These are phyloP conservation scores for Mesorhabditis belari DNA, from an alignment of 2,888 invertebrate genomes.

Conservation along the genomic window DNA sequence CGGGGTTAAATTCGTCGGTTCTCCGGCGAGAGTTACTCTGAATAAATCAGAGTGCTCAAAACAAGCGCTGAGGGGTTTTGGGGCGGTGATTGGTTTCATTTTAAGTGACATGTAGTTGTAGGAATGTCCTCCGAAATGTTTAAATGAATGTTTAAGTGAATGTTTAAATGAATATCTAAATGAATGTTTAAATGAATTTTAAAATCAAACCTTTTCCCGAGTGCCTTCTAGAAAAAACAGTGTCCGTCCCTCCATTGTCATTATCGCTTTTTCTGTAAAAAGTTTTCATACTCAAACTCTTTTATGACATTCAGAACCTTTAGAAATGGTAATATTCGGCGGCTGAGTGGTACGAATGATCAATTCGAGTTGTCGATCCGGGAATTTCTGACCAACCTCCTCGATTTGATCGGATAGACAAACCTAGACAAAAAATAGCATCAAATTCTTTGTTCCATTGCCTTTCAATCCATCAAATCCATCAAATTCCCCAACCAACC, in stretches of 20 bases:
- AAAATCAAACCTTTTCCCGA: slow-evolving; percentile 28
- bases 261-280: slow-evolving; percentile 13
- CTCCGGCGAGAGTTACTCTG: too few species aligned
- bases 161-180: too few species aligned
- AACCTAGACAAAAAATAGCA: slow-evolving; percentile 4
- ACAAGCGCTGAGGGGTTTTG: too few species aligned
- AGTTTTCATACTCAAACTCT: neutral
- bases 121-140: too few species aligned
- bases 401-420: slow-evolving; percentile 33
- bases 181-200: too few species aligned
- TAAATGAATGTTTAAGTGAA: too few species aligned
- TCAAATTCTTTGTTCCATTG: too few species aligned
- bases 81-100: too few species aligned
- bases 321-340: slow-evolving; percentile 17
- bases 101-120: too few species aligned
- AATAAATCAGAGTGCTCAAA: too few species aligned
- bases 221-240: slow-evolving; percentile 33
- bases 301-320: slow-evolving; percentile 7
- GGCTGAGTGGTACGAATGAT: slow-evolving; percentile 28
- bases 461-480: too few species aligned
- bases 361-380: slow-evolving; percentile 26
- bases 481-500: neutral
- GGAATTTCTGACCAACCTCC: slow-evolving; percentile 28
- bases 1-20: too few species aligned
- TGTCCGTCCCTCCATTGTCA: slow-evolving; percentile 20